Conservation (phyloP, 2,797 vertebrate genomes). For the Jordanella pulchra region DNA sequence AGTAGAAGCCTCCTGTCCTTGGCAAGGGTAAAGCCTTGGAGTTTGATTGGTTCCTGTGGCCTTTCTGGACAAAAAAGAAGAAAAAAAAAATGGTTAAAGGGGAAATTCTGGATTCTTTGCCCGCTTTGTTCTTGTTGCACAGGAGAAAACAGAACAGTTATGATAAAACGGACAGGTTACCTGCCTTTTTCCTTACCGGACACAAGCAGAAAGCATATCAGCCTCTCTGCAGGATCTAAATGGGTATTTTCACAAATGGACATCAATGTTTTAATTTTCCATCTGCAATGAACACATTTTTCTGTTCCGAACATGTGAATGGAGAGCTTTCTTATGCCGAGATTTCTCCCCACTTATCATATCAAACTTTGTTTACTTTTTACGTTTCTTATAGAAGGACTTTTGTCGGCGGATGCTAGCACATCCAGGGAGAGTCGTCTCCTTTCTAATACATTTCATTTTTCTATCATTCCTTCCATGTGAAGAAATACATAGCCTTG, state of each 20-base stretch:
- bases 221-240: conserved; percentile 38
- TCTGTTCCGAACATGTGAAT: conserved; percentile 66
- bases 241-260: conserved; percentile 35
- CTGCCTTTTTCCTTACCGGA: conserved; percentile 48
- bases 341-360: conserved; percentile 54
- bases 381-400: conserved; percentile 29
- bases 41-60: conserved; percentile 55
- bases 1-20: conserved; percentile 69
- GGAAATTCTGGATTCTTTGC: conserved; percentile 26
- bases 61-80: conserved; percentile 32
- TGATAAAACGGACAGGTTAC: conserved; percentile 64
- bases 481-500: conserved; percentile 70
- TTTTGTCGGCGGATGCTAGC: conserved; percentile 5
- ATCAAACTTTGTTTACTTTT: conserved; percentile 61
- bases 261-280: conserved; percentile 30
- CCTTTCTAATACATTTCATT: conserved; percentile 57
- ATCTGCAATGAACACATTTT: conserved; percentile 44
- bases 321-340: conserved; percentile 56
- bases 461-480: conserved; percentile 53
- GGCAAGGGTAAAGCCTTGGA: conserved; percentile 69
- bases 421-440: conserved; percentile 41
- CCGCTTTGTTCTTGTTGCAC: conserved; percentile 52
- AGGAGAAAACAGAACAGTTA: conserved; percentile 52
- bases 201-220: conserved; percentile 41
- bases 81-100: conserved; percentile 8